Evolutionary conservation across 2,797 vertebrate genomes (phyloP).

Genomic region (Champsocephalus esox): DNA sequence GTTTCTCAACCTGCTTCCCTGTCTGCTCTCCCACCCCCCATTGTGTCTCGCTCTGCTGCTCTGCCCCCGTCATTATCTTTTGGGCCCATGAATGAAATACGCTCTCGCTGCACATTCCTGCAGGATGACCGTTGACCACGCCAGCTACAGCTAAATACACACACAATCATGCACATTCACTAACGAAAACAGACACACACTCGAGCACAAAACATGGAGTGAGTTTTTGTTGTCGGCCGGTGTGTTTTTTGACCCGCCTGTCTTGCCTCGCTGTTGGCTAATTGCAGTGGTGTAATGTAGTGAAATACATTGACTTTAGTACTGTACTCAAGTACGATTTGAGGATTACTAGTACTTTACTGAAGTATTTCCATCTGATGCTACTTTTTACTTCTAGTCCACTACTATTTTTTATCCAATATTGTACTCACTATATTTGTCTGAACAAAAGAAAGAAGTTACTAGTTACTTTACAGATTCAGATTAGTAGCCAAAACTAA

Average conservation of each 20-base stretch:
- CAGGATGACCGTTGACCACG: slow-evolving; percentile 72
- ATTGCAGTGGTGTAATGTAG: slow-evolving; percentile 33
- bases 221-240: slow-evolving; percentile 41
- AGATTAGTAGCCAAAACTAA: no score
- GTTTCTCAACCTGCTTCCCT: slow-evolving; percentile 53
- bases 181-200: slow-evolving; percentile 38
- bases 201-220: slow-evolving; percentile 34
- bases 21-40: slow-evolving; percentile 60
- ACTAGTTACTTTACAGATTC: no score
- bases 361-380: no score
- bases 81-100: slow-evolving; percentile 76
- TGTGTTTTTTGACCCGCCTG: slow-evolving; percentile 46
- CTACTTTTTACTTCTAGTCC: no score
- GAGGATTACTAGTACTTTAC: no score
- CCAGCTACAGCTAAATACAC: slow-evolving; percentile 62
- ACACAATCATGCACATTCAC: slow-evolving; percentile 22
- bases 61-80: slow-evolving; percentile 70
- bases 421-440: no score
- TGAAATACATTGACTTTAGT: no score
- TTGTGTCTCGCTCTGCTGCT: slow-evolving; percentile 73
- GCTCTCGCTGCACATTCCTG: slow-evolving; percentile 79
- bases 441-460: no score
- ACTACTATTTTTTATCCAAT: no score
- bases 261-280: slow-evolving; percentile 56
- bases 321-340: no score